phyloP scores from a whole-genome alignment of 2,113 vertebrate genomes.

The Lanius collurio region DNA sequence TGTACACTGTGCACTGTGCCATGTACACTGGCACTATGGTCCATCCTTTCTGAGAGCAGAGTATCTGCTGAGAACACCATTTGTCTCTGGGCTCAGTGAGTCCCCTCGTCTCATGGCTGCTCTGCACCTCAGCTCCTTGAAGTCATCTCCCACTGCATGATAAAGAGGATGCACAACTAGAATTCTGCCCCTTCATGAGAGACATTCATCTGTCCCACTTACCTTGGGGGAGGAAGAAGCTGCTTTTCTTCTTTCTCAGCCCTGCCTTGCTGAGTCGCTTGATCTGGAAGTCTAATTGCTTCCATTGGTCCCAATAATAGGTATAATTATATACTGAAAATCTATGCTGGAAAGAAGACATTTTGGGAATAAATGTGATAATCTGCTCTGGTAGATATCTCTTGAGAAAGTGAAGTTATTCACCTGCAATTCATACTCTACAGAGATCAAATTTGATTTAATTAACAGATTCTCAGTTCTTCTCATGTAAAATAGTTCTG shows the following conservation, averaged over 20 bases:
- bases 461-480: neutral
- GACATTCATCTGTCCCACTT: neutral
- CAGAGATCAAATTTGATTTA: neutral
- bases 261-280: neutral
- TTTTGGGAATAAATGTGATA: neutral
- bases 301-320: neutral
- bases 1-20: too few species aligned
- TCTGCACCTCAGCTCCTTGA: neutral
- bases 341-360: neutral
- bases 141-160: neutral
- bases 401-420: neutral
- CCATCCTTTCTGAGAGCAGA: neutral
- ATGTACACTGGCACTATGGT: too few species aligned
- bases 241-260: neutral
- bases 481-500: neutral
- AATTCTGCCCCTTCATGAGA: neutral
- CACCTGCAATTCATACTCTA: neutral
- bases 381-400: neutral
- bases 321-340: neutral
- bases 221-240: neutral
- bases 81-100: neutral
- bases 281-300: neutral
- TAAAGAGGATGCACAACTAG: neutral
- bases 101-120: neutral
- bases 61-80: neutral